phyloP scores from a whole-genome alignment of 2,113 vertebrate species.

The Xiphias gladius region DNA sequence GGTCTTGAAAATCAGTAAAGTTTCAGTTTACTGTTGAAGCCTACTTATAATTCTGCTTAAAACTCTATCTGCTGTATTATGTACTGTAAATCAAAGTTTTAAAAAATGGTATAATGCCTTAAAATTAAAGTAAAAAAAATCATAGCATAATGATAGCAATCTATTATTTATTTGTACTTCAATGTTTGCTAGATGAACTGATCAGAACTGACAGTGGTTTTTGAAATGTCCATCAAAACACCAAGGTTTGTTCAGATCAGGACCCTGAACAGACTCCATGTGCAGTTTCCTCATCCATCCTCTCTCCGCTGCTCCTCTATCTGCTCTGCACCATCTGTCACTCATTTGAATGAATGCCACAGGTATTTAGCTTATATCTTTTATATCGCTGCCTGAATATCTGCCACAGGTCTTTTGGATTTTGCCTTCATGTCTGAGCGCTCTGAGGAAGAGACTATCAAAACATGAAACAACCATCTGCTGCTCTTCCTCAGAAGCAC shows the following conservation, averaged over 20 bases:
- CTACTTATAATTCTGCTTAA: neutral
- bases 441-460: slow-evolving; percentile 47
- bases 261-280: slow-evolving; percentile 19
- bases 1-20: neutral
- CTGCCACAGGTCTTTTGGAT: slow-evolving; percentile 54
- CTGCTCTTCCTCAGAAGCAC: slow-evolving; percentile 9
- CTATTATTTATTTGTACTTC: neutral
- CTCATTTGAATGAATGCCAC: slow-evolving; percentile 71
- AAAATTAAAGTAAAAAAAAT: neutral
- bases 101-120: neutral
- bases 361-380: slow-evolving; percentile 54
- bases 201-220: neutral
- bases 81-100: neutral
- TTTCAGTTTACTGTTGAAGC: neutral
- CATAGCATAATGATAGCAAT: neutral
- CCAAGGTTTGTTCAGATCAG: slow-evolving; percentile 33
- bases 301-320: slow-evolving; percentile 49
- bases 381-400: slow-evolving; percentile 46
- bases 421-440: slow-evolving; percentile 37
- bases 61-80: neutral
- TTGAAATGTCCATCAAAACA: slow-evolving; percentile 8
- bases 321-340: slow-evolving; percentile 53
- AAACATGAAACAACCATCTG: slow-evolving; percentile 66
- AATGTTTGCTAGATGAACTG: neutral
- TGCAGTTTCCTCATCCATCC: slow-evolving; percentile 54